A percentile compares a stretch with the other conserved stretches of the same genome.
Evolutionary conservation across 92 coral and sea anemone species (phyloP).

Genomic region (Desmophyllum pertusum): DNA sequence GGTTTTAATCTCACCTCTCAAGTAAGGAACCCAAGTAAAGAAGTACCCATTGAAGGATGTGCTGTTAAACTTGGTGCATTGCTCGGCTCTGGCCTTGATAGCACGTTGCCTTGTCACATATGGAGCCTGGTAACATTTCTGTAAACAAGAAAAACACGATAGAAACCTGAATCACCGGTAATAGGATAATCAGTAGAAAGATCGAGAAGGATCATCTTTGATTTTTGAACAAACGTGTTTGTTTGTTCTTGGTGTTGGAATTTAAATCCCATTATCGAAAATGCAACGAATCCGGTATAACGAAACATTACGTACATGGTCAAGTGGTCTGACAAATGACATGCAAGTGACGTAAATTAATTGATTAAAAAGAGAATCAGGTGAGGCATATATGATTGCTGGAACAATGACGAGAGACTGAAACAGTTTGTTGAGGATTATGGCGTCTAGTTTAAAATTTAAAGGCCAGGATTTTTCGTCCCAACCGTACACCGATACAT

Average conservation of each 20-base stretch:
- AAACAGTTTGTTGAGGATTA: not conserved
- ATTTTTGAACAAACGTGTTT: not conserved
- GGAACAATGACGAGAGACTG: not conserved
- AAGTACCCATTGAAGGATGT: slow-evolving; percentile 88
- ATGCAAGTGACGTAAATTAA: not conserved
- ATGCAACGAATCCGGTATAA: not conserved
- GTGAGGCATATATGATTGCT: not conserved
- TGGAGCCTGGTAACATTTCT: slow-evolving; percentile 59
- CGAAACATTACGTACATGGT: not conserved
- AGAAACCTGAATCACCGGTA: not conserved
- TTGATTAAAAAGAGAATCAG: not conserved
- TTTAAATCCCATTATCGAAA: not conserved
- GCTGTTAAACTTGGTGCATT: slow-evolving; percentile 89
- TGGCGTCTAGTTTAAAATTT: not conserved
- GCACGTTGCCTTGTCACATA: slow-evolving; percentile 72
- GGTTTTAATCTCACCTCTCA: slow-evolving; percentile 69
- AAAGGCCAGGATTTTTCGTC: too few species aligned
- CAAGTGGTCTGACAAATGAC: not conserved
- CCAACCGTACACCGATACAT: too few species aligned
- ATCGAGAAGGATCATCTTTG: not conserved
- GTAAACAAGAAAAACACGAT: not conserved
- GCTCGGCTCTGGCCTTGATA: slow-evolving; percentile 82
- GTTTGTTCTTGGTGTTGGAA: not conserved
- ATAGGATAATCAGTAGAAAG: not conserved
- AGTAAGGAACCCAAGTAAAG: slow-evolving; percentile 92